Base-by-base conservation (phyloP, 2,797 vertebrate species). In the Balearica regulorum region DNA sequence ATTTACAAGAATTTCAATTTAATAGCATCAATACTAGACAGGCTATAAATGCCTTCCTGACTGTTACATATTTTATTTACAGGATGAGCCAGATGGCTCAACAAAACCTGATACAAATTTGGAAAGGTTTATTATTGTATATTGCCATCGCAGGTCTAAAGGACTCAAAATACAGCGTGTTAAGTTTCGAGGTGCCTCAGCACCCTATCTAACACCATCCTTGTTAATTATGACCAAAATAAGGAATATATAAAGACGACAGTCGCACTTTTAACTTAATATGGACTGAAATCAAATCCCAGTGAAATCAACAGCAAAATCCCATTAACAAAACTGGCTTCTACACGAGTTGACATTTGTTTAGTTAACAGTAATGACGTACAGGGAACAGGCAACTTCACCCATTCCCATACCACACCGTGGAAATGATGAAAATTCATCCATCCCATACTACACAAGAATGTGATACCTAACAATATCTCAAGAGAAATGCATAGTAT, bases 11-110 rank as follows among this genome's bases (percentile, higher is more conserved):
- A 77, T 35, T 93, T 89, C 20, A 16, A 49, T 70, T 83, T 26
- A 77, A 62, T 14, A 91, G 51, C 51, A 83, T 60, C 60, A 43
- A 21, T 48, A 39, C 19, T 62, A 84, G 37, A 61, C 54, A 75
- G 60, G 35, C 60, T 82, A 76, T 41, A 94, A 93, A 84, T 41
- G 35, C 43, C 65, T 84, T 82, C 44, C 75, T 60, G 41, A 87
- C 82, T 53, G 62, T 70, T 87, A 70, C 41, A 15, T 55, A 31
- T 89, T 91, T 93, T 84, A 91, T 87, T 96, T 83, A 86, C 37
- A 65, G 70, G 39, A 69, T 46, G 9, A 92, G 28, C 70, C 93
- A 92, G 86, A 93, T 85, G 78, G 89, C 81, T 77, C 48, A 85
- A 70, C 48, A 90, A 87, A 87, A 89, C 37, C 17, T 18, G 46